Evolutionary conservation across 2,888 invertebrate genomes (phyloP).

Genomic region (Odontocolon sp.): DNA sequence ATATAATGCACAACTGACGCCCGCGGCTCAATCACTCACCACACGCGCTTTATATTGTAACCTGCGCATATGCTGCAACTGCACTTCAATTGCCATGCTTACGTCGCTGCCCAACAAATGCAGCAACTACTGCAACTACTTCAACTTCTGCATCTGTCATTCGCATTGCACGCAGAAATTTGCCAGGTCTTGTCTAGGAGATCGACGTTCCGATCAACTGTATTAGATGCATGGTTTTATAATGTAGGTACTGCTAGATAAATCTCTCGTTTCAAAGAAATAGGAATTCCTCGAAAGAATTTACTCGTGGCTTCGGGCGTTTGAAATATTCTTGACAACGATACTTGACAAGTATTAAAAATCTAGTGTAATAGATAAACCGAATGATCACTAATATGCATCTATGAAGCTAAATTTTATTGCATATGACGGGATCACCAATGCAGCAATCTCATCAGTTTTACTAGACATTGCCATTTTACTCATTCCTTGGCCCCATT

Average conservation of each 20-base stretch:
- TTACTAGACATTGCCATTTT: too few relatives aligned
- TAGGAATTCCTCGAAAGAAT: neutral
- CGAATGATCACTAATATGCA: neutral
- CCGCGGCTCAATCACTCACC: conserved; percentile 44
- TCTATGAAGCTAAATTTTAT: neutral
- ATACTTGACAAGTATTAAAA: conserved; percentile 17
- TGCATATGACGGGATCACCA: too few relatives aligned
- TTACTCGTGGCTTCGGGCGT: neutral
- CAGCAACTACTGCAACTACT: neutral
- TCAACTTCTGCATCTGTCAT: conserved; percentile 6
- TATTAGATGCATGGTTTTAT: neutral
- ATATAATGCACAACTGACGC: conserved; percentile 55
- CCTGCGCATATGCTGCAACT: conserved; percentile 27
- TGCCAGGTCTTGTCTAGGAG: too few relatives aligned
- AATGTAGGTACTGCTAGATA: conserved; percentile 19
- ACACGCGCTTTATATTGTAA: conserved; percentile 8
- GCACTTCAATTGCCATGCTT: neutral
- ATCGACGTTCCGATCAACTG: conserved; percentile 29
- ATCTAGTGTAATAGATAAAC: neutral
- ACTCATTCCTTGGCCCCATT: too few relatives aligned
- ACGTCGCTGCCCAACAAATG: too few relatives aligned
- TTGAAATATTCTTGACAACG: neutral
- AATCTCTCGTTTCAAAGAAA: conserved; percentile 30
- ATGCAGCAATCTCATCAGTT: too few relatives aligned
- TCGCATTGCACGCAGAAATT: too few relatives aligned